These are phyloP conservation scores for Gonatopus flavifemur DNA, from an alignment of 1,140 invertebrate species.

Conservation along the genomic window DNA sequence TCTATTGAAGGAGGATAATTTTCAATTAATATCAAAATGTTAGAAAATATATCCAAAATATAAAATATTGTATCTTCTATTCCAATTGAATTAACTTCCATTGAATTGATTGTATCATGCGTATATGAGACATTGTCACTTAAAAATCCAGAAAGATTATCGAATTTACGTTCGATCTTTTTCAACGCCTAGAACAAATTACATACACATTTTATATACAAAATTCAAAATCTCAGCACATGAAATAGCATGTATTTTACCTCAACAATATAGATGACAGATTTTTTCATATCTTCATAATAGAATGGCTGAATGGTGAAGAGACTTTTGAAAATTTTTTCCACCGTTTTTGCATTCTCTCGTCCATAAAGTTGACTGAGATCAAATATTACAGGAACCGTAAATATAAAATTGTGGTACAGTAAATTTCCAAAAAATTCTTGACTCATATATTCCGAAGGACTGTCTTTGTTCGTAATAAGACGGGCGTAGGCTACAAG, in stretches of 20 bases:
- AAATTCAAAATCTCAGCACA: background rate
- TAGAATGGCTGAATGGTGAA: slow-evolving; percentile 73
- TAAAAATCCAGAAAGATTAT: slow-evolving; percentile 19
- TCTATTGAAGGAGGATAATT: slow-evolving; percentile 58
- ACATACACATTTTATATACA: background rate
- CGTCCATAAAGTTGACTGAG: slow-evolving; percentile 73
- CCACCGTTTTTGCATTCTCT: slow-evolving; percentile 65
- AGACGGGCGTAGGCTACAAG: slow-evolving; percentile 72
- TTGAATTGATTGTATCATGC: slow-evolving; percentile 27
- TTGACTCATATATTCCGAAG: slow-evolving; percentile 67
- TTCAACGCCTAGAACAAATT: slow-evolving; percentile 31
- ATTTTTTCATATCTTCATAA: slow-evolving; percentile 65
- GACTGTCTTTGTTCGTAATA: slow-evolving; percentile 73
- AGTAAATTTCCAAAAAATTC: slow-evolving; percentile 69
- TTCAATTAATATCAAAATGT: slow-evolving; percentile 67
- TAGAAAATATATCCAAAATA: slow-evolving; percentile 69
- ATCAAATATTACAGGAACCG: slow-evolving; percentile 79
- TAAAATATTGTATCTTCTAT: slow-evolving; percentile 73
- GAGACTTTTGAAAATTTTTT: slow-evolving; percentile 67
- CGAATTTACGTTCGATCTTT: slow-evolving; percentile 41
- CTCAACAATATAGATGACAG: slow-evolving; percentile 59
- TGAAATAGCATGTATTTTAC: slow-evolving; percentile 27
- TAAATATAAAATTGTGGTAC: slow-evolving; percentile 80
- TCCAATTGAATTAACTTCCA: slow-evolving; percentile 52
- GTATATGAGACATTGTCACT: slow-evolving; percentile 57